These are phyloP conservation scores for Aproaerema taeniolella DNA, from an alignment of 2,888 invertebrate species.

Conservation along the genomic window DNA sequence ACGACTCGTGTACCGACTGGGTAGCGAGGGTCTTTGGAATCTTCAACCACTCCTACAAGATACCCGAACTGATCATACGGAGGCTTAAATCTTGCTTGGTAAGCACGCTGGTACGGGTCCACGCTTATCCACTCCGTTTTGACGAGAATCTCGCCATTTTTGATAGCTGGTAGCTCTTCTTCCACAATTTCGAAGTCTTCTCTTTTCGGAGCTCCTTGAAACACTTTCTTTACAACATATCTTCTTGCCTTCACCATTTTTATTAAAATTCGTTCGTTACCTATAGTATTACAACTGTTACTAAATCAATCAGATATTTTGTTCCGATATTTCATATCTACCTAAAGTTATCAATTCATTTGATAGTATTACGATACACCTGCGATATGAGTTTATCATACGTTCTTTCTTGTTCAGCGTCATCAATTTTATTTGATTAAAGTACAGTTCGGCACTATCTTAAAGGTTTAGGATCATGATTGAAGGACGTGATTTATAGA, in stretches of 20 bases:
- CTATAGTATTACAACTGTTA: too few relatives aligned
- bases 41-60: conserved; percentile 61
- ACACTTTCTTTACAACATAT: conserved; percentile 73
- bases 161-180: conserved; percentile 75
- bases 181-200: conserved; percentile 52
- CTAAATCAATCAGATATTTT: too few relatives aligned
- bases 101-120: conserved; percentile 40
- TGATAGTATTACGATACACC: too few relatives aligned
- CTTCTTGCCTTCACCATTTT: conserved; percentile 73
- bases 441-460: too few relatives aligned
- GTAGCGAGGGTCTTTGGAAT: conserved; percentile 77
- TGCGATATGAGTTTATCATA: too few relatives aligned
- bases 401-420: too few relatives aligned
- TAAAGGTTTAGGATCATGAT: too few relatives aligned
- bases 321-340: too few relatives aligned
- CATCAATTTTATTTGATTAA: too few relatives aligned
- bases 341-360: too few relatives aligned
- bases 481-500: too few relatives aligned
- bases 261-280: too few relatives aligned
- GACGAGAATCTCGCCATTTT: conserved; percentile 69
- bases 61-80: conserved; percentile 31
- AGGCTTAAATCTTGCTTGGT: conserved; percentile 19
- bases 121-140: conserved; percentile 44
- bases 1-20: conserved; percentile 79
- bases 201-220: conserved; percentile 76